Base-by-base conservation (phyloP, 2,888 invertebrate genomes). In the Amaurobius ferox region DNA sequence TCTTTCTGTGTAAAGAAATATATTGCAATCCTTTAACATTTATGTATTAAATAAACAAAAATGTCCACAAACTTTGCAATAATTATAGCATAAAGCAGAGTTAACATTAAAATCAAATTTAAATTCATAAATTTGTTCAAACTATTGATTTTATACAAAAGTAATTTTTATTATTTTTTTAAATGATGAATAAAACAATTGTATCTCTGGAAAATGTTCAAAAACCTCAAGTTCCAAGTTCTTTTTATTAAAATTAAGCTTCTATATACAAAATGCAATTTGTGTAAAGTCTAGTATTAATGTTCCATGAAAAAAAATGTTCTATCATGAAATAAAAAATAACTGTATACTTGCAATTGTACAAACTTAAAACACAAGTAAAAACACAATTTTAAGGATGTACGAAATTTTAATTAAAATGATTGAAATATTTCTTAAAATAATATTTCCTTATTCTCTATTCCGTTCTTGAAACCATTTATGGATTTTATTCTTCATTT, bases 401-500 rank as follows among this genome's bases (percentile, higher is more conserved):
- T 55, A 55, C 16, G 55, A 55, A 55, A 55, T 55, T 55, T 55
- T 55, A 55, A 55, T 55, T 16, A 55, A 35, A 55, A 55, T 55
- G 44, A 2, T 55, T 19, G 23, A 55, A 55, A 55, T 55, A 55
- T 19, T 23, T 23, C 5, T 55, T 55, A 19, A 55, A 55, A 23
- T 55, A 55, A 16, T 6, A 55, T 55, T 55, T 23, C 23, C 23
- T 55, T 55, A 44, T 23, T 55, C 19, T 55, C 23, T 55, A 55
- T 55, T 55, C 5, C 44, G 35, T 48, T 86, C 79, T 44, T 76
- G 29, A 35, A 81, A 79, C 88, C 88, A 98, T 26, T 93, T 92
- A 71, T 94, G 93, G 88, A 98, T 97, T 91, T 94, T 94, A n/a
- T 92, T 92, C 90, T 95, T 95, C 19, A 98, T 93, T 88, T 96